Conservation (phyloP, 1,140 invertebrate genomes). For the Orchesella cincta region DNA sequence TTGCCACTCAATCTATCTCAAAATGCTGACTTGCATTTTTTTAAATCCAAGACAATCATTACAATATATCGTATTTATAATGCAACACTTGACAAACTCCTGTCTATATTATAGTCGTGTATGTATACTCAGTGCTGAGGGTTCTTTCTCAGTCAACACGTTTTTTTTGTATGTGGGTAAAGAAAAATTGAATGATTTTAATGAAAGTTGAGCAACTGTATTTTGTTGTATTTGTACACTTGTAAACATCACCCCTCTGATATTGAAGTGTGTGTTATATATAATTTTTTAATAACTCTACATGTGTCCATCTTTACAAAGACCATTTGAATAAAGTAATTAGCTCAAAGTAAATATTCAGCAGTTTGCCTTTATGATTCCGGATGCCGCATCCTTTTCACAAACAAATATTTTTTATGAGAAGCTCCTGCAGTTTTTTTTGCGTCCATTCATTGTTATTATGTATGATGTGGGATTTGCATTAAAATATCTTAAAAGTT, state of each 20-base stretch:
- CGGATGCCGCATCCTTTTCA: not conserved
- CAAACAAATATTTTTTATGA: not conserved
- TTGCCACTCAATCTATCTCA: no score
- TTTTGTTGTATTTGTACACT: not conserved
- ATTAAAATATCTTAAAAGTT: not conserved
- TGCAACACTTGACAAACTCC: no score
- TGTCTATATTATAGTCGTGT: no score
- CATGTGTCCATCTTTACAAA: not conserved
- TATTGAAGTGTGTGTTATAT: not conserved
- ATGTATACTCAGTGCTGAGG: no score
- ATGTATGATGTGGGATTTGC: not conserved
- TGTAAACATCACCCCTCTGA: no score
- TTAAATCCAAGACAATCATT: not conserved
- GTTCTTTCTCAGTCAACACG: not conserved
- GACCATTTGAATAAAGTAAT: constrained; percentile 7
- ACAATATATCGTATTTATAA: not conserved
- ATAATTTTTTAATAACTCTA: not conserved
- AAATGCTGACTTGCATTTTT: constrained; percentile 19
- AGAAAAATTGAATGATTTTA: not conserved
- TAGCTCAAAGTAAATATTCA: constrained; percentile 2
- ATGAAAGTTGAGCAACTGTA: not conserved
- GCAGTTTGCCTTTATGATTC: no score
- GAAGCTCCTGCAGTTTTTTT: not conserved
- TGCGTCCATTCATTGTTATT: not conserved
- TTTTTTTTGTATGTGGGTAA: not conserved